Conservation (phyloP, 2,888 invertebrate species). For the Gortyna flavago region DNA sequence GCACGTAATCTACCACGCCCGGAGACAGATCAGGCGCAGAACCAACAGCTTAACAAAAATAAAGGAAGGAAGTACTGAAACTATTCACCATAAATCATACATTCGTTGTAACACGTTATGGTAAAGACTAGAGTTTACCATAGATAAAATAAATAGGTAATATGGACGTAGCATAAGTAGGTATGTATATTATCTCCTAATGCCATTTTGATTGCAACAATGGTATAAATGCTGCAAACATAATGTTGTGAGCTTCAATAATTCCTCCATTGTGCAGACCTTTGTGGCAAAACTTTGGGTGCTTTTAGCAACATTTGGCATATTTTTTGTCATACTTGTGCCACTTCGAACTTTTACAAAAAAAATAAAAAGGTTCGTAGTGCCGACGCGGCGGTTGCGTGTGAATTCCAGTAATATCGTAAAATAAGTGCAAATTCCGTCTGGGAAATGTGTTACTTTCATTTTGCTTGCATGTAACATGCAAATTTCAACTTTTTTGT, state of each 20-base stretch:
- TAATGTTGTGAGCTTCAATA: slow-evolving; percentile 20
- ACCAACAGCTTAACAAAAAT: neutral
- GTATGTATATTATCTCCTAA: slow-evolving; percentile 25
- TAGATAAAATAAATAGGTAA: slow-evolving; percentile 11
- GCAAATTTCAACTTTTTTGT: slow-evolving; percentile 52
- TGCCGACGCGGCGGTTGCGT: slow-evolving; percentile 40
- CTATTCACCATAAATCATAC: neutral
- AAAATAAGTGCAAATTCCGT: slow-evolving; percentile 53
- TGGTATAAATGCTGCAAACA: slow-evolving; percentile 14
- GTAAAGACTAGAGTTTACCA: neutral
- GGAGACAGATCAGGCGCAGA: neutral
- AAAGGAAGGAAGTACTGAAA: neutral
- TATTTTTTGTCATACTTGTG: slow-evolving; percentile 20
- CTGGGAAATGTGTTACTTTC: slow-evolving; percentile 56
- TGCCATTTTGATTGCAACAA: slow-evolving; percentile 47
- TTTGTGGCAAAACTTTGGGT: slow-evolving; percentile 6
- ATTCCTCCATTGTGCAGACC: slow-evolving; percentile 6
- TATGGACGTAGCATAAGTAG: neutral
- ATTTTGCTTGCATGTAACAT: slow-evolving; percentile 61
- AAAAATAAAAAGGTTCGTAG: slow-evolving; percentile 26
- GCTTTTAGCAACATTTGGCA: slow-evolving; percentile 27
- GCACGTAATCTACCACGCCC: neutral
- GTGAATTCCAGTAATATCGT: slow-evolving; percentile 49
- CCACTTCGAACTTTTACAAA: slow-evolving; percentile 29
- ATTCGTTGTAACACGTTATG: slow-evolving; percentile 6